phyloP scores from a whole-genome alignment of 2,888 invertebrate genomes.

The Argynnis bischoffii region DNA sequence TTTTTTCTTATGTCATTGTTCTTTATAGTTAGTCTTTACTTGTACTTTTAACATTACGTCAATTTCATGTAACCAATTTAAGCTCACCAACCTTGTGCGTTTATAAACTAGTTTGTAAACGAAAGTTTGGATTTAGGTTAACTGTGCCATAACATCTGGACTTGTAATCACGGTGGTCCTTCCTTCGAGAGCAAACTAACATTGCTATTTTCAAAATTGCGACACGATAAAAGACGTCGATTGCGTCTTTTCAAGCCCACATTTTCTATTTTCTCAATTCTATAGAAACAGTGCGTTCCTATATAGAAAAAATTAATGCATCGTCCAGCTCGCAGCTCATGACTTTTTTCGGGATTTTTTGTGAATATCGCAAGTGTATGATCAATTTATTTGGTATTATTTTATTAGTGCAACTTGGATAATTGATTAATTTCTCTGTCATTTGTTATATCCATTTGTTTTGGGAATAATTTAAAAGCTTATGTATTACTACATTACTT shows the following conservation, averaged over 20 bases:
- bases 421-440: no score
- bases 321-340: no score
- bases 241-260: constrained; percentile 35
- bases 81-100: constrained; percentile 20
- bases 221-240: constrained; percentile 52
- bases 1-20: background rate
- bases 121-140: constrained; percentile 58
- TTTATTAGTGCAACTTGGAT: no score
- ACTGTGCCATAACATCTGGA: constrained; percentile 57
- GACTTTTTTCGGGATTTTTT: no score
- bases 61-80: constrained; percentile 8
- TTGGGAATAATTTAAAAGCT: no score
- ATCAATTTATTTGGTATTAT: no score
- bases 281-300: background rate
- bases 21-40: background rate
- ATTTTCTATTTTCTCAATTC: constrained; percentile 29
- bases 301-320: background rate
- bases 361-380: no score
- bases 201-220: constrained; percentile 70
- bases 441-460: no score
- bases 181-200: constrained; percentile 38
- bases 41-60: background rate
- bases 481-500: background rate
- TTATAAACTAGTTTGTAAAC: constrained; percentile 47
- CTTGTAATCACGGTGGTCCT: constrained; percentile 54